Evolutionary conservation across 2,888 invertebrate genomes (phyloP).

Genomic region (Drosophila kuntzei): DNA sequence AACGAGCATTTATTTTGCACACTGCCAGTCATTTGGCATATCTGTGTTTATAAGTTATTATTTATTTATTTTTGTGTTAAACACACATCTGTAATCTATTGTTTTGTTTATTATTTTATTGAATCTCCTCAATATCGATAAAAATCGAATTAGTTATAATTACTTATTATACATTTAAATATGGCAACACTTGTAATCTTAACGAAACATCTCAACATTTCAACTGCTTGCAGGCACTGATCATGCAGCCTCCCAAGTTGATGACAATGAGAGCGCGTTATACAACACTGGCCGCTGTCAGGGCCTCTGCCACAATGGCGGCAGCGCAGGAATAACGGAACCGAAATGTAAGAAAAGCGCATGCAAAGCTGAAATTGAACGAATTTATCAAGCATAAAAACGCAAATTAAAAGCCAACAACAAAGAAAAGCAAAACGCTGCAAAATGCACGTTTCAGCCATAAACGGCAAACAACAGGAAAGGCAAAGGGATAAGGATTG

Average conservation of each 20-base stretch:
- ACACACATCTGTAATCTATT: background rate
- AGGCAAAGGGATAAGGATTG: conserved; percentile 37
- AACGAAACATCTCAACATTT: conserved; percentile 18
- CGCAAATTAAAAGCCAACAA: conserved; percentile 38
- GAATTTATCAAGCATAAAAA: conserved; percentile 56
- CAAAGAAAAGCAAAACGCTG: conserved; percentile 36
- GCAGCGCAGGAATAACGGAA: conserved; percentile 53
- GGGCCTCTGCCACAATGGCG: conserved; percentile 18
- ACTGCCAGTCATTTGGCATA: conserved; percentile 39
- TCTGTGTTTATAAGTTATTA: conserved; percentile 50
- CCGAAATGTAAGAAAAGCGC: conserved; percentile 33
- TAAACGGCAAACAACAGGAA: conserved; percentile 51
- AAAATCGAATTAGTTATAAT: background rate
- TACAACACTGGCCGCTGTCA: conserved; percentile 49
- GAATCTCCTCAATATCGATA: background rate
- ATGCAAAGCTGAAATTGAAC: conserved; percentile 34
- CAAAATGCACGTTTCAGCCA: conserved; percentile 77
- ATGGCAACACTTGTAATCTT: conserved; percentile 23
- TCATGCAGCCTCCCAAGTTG: conserved; percentile 27
- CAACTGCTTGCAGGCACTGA: conserved; percentile 17
- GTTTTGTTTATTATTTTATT: background rate
- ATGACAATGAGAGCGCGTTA: conserved; percentile 32
- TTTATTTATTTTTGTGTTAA: conserved; percentile 56
- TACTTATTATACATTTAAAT: background rate
- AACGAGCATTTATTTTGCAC: conserved; percentile 77